Conservation (phyloP, 2,888 invertebrate species). For the Thera obeliscata region DNA sequence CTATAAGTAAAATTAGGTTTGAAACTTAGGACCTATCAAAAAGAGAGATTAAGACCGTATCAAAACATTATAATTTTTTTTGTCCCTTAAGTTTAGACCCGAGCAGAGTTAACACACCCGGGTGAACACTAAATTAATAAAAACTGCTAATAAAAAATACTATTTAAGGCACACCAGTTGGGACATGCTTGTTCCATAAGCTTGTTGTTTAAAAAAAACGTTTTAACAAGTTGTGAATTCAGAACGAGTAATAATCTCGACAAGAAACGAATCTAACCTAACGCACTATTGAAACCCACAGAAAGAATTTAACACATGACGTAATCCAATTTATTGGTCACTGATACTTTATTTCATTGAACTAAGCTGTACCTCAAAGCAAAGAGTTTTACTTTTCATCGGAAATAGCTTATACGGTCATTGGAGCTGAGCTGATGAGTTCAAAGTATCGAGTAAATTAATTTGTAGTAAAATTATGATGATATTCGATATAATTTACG, state of each 20-base stretch:
- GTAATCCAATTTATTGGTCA: constrained; percentile 51
- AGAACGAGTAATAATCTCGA: constrained; percentile 6
- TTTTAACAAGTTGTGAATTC: neutral
- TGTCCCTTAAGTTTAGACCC: neutral
- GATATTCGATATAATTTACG: neutral
- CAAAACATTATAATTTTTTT: neutral
- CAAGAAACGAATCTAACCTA: neutral
- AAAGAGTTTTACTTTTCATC: constrained; percentile 24
- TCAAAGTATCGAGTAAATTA: neutral
- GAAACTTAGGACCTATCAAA: too few relatives aligned
- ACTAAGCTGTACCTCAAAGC: constrained; percentile 32
- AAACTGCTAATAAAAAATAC: too few relatives aligned
- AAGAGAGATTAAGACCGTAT: too few relatives aligned
- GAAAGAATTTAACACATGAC: constrained; percentile 52
- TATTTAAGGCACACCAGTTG: too few relatives aligned
- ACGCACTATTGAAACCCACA: constrained; percentile 5
- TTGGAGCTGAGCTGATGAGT: constrained; percentile 9
- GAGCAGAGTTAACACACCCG: too few relatives aligned
- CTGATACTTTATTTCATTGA: constrained; percentile 47
- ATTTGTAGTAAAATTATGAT: neutral
- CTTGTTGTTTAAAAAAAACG: too few relatives aligned
- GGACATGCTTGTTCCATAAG: too few relatives aligned
- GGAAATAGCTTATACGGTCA: constrained; percentile 32
- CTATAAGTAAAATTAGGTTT: neutral
- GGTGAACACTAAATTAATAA: too few relatives aligned